phyloP scores from a whole-genome alignment of 2,113 vertebrate species.

The Nesogale talazaci region DNA sequence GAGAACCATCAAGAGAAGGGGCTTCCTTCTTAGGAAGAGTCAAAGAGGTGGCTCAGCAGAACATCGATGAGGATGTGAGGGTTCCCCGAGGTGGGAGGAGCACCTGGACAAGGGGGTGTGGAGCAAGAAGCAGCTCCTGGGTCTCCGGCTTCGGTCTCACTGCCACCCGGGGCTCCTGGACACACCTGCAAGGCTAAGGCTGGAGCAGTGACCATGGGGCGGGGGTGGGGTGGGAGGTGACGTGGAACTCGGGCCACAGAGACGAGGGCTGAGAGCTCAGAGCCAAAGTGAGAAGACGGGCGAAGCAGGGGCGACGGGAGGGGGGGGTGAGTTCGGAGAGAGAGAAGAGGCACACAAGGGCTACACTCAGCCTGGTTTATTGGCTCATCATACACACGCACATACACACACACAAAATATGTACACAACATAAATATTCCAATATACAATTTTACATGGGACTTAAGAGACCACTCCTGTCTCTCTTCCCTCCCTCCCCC shows the following conservation, averaged over 20 bases:
- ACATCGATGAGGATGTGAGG: accelerated
- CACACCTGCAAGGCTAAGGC: not conserved
- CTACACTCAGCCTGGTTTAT: slow-evolving; percentile 77
- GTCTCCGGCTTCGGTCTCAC: accelerated
- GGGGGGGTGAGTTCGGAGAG: not conserved
- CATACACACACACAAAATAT: slow-evolving; percentile 60
- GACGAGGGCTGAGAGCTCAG: not conserved
- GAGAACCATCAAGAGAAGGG: not conserved
- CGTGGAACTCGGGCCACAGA: not conserved
- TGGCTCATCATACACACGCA: slow-evolving; percentile 71
- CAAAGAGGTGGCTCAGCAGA: too few relatives aligned
- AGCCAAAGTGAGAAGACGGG: not conserved
- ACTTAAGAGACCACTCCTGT: slow-evolving; percentile 18
- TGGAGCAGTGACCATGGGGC: accelerated
- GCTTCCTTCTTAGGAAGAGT: not conserved
- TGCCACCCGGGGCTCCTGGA: not conserved
- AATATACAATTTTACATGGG: slow-evolving; percentile 81
- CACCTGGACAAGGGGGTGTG: accelerated
- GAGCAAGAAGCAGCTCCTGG: accelerated
- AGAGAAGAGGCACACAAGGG: not conserved
- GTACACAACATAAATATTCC: slow-evolving; percentile 84
- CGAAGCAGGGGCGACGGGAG: accelerated
- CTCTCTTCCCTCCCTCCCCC: not conserved
- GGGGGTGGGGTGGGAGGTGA: not conserved
- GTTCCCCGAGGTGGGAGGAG: accelerated